phyloP scores from a whole-genome alignment of 2,113 vertebrate genomes.

The Chamaetylas fuelleborni region DNA sequence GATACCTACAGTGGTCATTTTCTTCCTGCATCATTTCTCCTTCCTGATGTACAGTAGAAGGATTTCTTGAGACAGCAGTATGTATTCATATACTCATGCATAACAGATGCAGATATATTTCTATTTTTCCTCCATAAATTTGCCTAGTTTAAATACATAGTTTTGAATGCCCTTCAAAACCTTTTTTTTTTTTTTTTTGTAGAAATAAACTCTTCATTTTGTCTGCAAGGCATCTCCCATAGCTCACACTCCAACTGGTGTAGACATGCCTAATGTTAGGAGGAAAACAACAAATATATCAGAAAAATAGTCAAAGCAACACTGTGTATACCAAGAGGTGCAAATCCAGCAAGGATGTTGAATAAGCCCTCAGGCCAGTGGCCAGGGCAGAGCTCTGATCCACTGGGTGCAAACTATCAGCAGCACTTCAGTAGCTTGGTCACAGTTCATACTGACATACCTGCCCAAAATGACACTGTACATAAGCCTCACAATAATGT shows the following conservation, averaged over 20 bases:
- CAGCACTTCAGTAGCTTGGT: not conserved
- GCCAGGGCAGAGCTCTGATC: not conserved
- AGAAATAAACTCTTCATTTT: not conserved
- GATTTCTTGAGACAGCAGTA: not conserved
- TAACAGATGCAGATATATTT: not conserved
- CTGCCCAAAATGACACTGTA: not conserved
- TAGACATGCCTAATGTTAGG: not conserved
- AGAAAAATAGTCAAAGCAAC: not conserved
- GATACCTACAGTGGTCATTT: not conserved
- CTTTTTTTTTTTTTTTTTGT: not conserved
- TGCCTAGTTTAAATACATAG: not conserved
- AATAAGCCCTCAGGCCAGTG: not conserved
- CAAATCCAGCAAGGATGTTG: not conserved
- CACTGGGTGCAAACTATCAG: not conserved
- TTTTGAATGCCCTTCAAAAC: rapidly evolving
- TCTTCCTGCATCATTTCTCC: not conserved
- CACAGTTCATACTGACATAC: not conserved
- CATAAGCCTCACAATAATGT: not conserved
- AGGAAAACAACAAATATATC: not conserved
- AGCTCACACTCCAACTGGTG: not conserved
- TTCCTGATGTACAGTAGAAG: not conserved
- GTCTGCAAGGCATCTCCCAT: not conserved
- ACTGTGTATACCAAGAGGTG: not conserved
- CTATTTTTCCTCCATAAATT: not conserved
- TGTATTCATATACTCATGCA: not conserved